Percentiles rank a stretch among this genome's conserved stretches.
Evolutionary conservation across 2,113 vertebrate genomes (phyloP).

Genomic region (Protobothrops mucrosquamatus): DNA sequence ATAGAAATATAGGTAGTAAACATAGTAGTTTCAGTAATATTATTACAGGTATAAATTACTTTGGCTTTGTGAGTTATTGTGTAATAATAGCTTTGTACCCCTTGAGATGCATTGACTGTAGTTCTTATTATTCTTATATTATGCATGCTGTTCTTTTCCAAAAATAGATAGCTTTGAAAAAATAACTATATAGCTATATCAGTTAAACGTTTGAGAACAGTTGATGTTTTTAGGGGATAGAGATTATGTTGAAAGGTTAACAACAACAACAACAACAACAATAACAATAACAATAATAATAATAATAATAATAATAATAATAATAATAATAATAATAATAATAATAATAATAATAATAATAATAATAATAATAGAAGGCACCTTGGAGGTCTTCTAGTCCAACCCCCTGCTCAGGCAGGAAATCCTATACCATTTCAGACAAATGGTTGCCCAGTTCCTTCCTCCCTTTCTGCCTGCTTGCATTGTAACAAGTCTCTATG

Average conservation of each 20-base stretch:
- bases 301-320: too few species aligned
- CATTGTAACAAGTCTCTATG: not conserved
- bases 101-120: not conserved
- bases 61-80: slow-evolving; percentile 34
- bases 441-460: not conserved
- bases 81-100: slow-evolving; percentile 30
- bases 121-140: not conserved
- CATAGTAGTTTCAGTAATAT: slow-evolving; percentile 24
- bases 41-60: slow-evolving; percentile 29
- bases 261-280: too few species aligned
- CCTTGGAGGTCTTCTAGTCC: too few species aligned
- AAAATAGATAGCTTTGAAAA: not conserved
- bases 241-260: not conserved
- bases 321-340: too few species aligned
- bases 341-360: too few species aligned
- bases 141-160: slow-evolving; percentile 28
- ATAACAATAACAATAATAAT: too few species aligned
- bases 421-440: too few species aligned
- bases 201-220: slow-evolving; percentile 22
- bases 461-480: not conserved
- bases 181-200: slow-evolving; percentile 1
- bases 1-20: slow-evolving; percentile 21
- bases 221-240: slow-evolving; percentile 1
- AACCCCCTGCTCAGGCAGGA: too few species aligned
- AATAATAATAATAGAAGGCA: too few species aligned